phyloP scores from a whole-genome alignment of 2,888 invertebrate genomes.

The Drosophila prolongata region DNA sequence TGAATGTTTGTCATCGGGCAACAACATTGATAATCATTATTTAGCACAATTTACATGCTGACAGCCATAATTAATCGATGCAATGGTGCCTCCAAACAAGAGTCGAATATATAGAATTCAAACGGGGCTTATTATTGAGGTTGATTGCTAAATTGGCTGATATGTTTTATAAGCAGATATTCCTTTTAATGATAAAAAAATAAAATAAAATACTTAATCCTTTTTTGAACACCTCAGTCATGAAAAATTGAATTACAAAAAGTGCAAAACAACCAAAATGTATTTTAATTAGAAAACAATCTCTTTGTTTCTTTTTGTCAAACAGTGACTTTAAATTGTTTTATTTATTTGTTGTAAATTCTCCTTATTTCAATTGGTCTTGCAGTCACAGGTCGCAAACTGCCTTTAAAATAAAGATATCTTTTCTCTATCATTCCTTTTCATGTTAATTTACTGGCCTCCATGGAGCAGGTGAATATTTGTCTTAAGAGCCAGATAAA shows the following conservation, averaged over 20 bases:
- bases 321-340: too few species aligned
- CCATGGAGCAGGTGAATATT: conserved; percentile 32
- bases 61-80: conserved; percentile 72
- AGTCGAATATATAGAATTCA: conserved; percentile 2
- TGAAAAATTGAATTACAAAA: background rate
- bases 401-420: background rate
- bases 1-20: conserved; percentile 35
- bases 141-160: background rate
- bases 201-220: too few species aligned
- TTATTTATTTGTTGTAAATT: too few species aligned
- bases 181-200: too few species aligned
- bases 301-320: too few species aligned
- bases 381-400: background rate
- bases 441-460: conserved; percentile 9
- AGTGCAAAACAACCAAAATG: background rate
- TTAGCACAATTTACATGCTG: conserved; percentile 72
- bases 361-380: background rate
- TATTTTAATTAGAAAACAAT: too few species aligned
- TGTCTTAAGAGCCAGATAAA: conserved; percentile 22
- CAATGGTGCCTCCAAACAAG: conserved; percentile 6
- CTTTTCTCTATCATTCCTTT: background rate
- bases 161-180: background rate
- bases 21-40: conserved; percentile 66
- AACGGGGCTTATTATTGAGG: background rate
- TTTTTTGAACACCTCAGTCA: too few species aligned